Evolutionary conservation across 2,113 vertebrate species (phyloP).

Genomic region (Chaetorhynchus papuensis): DNA sequence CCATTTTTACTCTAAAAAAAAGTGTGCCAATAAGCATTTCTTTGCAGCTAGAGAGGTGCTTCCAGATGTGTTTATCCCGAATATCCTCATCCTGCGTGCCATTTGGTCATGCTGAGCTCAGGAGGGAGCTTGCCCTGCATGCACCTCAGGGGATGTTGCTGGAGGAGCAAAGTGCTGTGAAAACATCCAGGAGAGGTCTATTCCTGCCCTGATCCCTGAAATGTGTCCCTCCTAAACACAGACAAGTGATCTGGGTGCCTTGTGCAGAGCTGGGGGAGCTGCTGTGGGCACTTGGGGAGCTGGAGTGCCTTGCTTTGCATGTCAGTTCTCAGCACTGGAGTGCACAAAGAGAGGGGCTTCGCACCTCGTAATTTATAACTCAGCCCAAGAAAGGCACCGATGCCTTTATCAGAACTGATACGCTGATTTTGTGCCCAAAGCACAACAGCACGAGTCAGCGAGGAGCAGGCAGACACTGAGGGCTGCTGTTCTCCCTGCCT

Average conservation of each 20-base stretch:
- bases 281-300: neutral
- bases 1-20: neutral
- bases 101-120: neutral
- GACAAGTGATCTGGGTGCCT: neutral
- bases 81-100: neutral
- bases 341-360: neutral
- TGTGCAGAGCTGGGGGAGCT: neutral
- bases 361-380: neutral
- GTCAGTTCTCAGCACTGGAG: neutral
- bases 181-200: neutral
- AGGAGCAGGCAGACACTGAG: neutral
- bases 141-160: neutral
- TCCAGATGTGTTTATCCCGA: conserved; percentile 11
- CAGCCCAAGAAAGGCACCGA: neutral
- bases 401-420: neutral
- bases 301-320: neutral
- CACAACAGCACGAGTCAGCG: no score
- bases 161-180: neutral
- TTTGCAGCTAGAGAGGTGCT: neutral
- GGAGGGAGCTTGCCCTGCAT: neutral
- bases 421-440: neutral
- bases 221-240: neutral
- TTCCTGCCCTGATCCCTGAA: neutral
- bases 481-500: neutral
- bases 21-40: neutral